phyloP scores from a whole-genome alignment of 2,797 vertebrate genomes.

The Lerista edwardsae region DNA sequence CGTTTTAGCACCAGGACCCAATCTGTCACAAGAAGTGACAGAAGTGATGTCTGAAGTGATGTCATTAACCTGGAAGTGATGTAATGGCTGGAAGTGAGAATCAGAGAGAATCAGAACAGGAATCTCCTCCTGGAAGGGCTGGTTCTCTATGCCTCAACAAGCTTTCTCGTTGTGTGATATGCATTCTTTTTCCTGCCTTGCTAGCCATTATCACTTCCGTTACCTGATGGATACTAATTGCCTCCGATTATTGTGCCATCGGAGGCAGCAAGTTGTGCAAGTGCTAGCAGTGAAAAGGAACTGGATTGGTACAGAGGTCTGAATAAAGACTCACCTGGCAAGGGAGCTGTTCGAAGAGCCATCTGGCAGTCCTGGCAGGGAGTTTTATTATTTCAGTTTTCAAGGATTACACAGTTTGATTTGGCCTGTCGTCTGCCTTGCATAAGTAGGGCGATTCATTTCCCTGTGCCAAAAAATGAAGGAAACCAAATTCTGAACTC shows the following conservation, averaged over 20 bases:
- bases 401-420: background rate
- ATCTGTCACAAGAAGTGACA: too few species aligned
- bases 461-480: background rate
- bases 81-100: too few species aligned
- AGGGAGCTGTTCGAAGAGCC: background rate
- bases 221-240: background rate
- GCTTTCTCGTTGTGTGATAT: background rate
- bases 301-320: background rate
- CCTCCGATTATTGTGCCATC: background rate
- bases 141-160: background rate
- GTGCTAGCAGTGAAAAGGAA: background rate
- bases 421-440: background rate
- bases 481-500: background rate
- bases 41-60: too few species aligned
- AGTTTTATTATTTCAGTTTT: background rate
- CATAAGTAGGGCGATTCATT: background rate
- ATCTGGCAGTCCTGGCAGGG: background rate
- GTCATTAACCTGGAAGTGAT: too few species aligned
- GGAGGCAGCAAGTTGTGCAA: background rate
- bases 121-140: background rate
- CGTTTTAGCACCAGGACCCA: too few species aligned
- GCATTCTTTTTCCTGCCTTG: background rate
- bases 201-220: background rate
- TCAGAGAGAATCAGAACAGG: background rate
- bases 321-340: background rate